Evolutionary conservation across 1,140 invertebrate genomes (phyloP), one percentile per base, ranked within the genome.

Genomic region (Neodiprion pinetum): DNA sequence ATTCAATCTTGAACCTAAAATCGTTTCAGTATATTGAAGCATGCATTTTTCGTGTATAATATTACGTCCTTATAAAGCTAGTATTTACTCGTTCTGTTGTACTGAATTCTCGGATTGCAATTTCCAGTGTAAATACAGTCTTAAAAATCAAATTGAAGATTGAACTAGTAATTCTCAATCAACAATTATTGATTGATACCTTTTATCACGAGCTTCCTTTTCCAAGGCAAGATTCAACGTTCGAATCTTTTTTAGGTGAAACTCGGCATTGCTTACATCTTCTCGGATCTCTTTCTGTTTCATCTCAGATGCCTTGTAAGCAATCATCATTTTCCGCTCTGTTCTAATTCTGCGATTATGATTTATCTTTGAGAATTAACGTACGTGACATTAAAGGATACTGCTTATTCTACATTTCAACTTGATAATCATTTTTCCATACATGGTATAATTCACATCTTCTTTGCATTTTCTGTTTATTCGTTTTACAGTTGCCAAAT

Each of bases 1-100:
- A 80, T 74, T 81, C 80, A 8, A 77, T 40, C 78, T 83, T 85
- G 21, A 81, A 77, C 76, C 82, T 85, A 11, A 11, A 70, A 65
- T 68, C 1, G n/a, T 61, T 61, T 12, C 11, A 61, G 11, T 14
- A 40, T 5, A 40, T 40, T 40, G 53, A 61, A 61, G 28, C 28
- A 40, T 40, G 5, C 1, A 40, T 40, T 40, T 40, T 40, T 40
- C 28, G 0, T 40, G 28, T 3, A 40, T 5, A 40, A 40, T 40
- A 40, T 40, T 1, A 40, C 28, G 28, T 40, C 28, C 28, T 40
- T 40, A 40, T 40, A 40, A 5, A 3, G 28, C 28, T 5, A 40
- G 28, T 40, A 40, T 40, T 40, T 40, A 40, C 28, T 40, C 28
- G 28, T 0, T 40, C 28, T 40, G 28, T 40, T 40, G 28, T 67